These are phyloP conservation scores for Dendronephthya gigantea DNA, from an alignment of 64 coral and sea anemone species.

Conservation along the genomic window DNA sequence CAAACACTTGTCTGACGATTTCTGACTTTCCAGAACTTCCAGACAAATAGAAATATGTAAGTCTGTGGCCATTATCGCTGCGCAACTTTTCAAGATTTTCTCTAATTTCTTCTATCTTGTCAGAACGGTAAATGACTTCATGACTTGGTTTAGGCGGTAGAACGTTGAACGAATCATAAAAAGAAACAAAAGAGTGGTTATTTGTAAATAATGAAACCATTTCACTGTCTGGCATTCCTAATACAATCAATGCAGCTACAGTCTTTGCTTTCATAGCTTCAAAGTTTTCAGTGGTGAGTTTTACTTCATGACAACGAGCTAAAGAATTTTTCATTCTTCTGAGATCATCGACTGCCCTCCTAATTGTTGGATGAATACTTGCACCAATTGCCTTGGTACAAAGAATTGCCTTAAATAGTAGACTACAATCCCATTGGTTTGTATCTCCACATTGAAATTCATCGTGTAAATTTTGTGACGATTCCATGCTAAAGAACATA, in stretches of 20 bases:
- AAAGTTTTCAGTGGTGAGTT: not conserved
- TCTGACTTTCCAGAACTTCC: too few relatives aligned
- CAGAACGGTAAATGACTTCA: too few relatives aligned
- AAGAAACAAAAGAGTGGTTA: not conserved
- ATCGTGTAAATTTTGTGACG: not conserved
- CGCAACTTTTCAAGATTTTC: too few relatives aligned
- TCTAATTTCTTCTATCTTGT: too few relatives aligned
- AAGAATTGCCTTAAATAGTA: too few relatives aligned
- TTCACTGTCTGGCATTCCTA: not conserved
- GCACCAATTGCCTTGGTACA: not conserved
- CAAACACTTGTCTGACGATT: constrained; percentile 18
- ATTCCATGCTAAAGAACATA: too few relatives aligned
- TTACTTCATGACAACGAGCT: too few relatives aligned
- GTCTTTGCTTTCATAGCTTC: not conserved
- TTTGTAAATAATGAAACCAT: constrained; percentile 18
- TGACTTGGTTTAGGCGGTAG: not conserved
- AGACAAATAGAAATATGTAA: constrained; percentile 36
- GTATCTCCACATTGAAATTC: constrained; percentile 16
- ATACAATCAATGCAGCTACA: not conserved
- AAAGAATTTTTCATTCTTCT: not conserved
- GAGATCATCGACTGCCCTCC: constrained; percentile 7
- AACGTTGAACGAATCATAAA: not conserved
- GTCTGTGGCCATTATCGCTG: too few relatives aligned
- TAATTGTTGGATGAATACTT: not conserved
- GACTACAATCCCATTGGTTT: constrained; percentile 25